Percentiles rank a stretch among this genome's conserved stretches.
These are phyloP conservation scores for Temnothorax curvispinosus DNA, from an alignment of 1,140 invertebrate species.

Conservation along the genomic window DNA sequence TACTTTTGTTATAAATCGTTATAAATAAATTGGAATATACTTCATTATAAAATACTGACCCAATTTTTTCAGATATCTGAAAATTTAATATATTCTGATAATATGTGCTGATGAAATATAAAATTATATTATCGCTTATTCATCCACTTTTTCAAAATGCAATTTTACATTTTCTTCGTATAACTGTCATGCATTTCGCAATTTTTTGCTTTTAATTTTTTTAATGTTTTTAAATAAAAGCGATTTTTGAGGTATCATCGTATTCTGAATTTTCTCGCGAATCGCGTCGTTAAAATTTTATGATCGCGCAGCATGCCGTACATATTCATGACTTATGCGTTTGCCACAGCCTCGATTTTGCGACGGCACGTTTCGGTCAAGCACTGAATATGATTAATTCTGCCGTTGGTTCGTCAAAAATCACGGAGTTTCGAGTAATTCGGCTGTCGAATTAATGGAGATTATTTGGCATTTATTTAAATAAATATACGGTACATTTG, in stretches of 20 bases:
- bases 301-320: conserved; percentile 31
- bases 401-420: conserved; percentile 52
- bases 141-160: not conserved
- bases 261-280: conserved; percentile 27
- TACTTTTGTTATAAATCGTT: not conserved
- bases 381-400: conserved; percentile 49
- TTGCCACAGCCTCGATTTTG: conserved; percentile 39
- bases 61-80: not conserved
- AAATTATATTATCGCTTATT: not conserved
- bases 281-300: conserved; percentile 52
- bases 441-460: conserved; percentile 31
- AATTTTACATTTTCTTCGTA: not conserved
- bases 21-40: not conserved
- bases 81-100: not conserved
- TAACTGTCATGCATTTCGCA: not conserved
- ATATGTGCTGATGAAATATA: too few species aligned
- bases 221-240: not conserved
- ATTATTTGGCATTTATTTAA: conserved; percentile 58
- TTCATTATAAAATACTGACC: not conserved
- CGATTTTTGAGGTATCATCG: conserved; percentile 4
- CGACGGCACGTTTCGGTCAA: conserved; percentile 52
- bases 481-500: conserved; percentile 1
- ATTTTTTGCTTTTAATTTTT: not conserved
- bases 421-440: conserved; percentile 39
- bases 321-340: conserved; percentile 61